A percentile compares a stretch with the other conserved stretches of the same genome.
phyloP scores from a whole-genome alignment of 1,140 invertebrate genomes.

The Saccostrea cuccullata region DNA sequence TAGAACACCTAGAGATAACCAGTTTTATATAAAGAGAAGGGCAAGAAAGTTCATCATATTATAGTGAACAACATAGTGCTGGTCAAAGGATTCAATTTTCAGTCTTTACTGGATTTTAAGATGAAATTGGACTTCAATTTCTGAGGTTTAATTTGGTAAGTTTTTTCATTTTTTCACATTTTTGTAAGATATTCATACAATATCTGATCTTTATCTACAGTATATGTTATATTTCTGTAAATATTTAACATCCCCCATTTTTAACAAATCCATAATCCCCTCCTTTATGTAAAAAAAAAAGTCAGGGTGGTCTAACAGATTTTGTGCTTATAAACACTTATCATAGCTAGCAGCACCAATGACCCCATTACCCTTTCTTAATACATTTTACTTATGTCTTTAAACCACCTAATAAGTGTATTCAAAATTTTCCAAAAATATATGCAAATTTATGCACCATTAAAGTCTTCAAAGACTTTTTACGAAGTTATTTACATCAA shows the following conservation, averaged over 20 bases:
- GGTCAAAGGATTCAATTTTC: neutral
- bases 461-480: neutral
- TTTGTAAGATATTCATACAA: no score
- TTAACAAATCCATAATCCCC: neutral
- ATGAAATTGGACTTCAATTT: neutral
- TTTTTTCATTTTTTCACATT: neutral
- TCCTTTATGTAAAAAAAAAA: no score
- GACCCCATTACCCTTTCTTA: neutral
- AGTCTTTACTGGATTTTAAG: neutral
- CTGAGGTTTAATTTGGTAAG: neutral
- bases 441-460: slow-evolving; percentile 31
- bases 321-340: no score
- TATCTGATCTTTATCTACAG: no score
- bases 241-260: neutral
- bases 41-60: neutral
- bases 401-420: neutral
- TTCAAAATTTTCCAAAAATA: slow-evolving; percentile 16
- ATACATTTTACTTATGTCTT: neutral
- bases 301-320: neutral
- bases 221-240: no score
- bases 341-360: neutral
- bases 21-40: neutral
- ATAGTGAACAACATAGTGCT: neutral
- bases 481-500: slow-evolving; percentile 12
- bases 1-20: slow-evolving; percentile 8